These are phyloP conservation scores for Plumapathes pennacea DNA, from an alignment of 92 coral and sea anemone species.

Conservation along the genomic window DNA sequence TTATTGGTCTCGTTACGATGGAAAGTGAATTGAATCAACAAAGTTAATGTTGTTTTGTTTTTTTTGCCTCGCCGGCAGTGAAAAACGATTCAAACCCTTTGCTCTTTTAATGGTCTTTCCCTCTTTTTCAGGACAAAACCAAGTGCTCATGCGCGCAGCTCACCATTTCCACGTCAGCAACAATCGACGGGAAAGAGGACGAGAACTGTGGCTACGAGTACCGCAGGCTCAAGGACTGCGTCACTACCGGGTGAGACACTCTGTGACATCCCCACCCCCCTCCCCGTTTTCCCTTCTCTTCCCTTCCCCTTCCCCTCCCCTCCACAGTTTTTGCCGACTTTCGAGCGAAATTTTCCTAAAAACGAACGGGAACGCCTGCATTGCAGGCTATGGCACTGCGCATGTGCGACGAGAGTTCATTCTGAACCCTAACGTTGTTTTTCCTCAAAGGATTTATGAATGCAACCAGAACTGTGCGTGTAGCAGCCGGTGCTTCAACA, in stretches of 20 bases:
- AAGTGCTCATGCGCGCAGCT: slow-evolving; percentile 94
- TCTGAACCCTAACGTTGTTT: too few species aligned
- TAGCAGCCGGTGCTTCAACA: slow-evolving; percentile 76
- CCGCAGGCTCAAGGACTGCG: slow-evolving; percentile 80
- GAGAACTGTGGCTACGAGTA: slow-evolving; percentile 70
- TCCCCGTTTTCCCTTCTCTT: too few species aligned
- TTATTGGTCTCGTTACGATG: too few species aligned
- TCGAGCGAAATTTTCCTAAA: too few species aligned
- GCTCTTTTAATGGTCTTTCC: neutral
- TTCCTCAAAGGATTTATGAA: slow-evolving; percentile 73
- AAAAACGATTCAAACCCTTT: neutral
- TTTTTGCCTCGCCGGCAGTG: neutral
- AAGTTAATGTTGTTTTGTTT: too few species aligned
- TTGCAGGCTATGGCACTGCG: too few species aligned
- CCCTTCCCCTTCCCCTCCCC: too few species aligned
- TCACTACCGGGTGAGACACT: slow-evolving; percentile 90
- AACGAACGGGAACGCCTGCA: too few species aligned
- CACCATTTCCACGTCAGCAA: slow-evolving; percentile 80
- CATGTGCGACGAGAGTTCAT: too few species aligned
- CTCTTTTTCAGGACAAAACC: slow-evolving; percentile 66
- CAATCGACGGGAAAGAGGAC: slow-evolving; percentile 81
- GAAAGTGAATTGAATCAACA: too few species aligned
- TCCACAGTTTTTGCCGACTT: too few species aligned
- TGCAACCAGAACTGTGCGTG: slow-evolving; percentile 95
- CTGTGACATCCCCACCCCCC: too few species aligned